Evolutionary conservation across 1,140 invertebrate species (phyloP).

Genomic region (Ceratoteleas bidentatus): DNA sequence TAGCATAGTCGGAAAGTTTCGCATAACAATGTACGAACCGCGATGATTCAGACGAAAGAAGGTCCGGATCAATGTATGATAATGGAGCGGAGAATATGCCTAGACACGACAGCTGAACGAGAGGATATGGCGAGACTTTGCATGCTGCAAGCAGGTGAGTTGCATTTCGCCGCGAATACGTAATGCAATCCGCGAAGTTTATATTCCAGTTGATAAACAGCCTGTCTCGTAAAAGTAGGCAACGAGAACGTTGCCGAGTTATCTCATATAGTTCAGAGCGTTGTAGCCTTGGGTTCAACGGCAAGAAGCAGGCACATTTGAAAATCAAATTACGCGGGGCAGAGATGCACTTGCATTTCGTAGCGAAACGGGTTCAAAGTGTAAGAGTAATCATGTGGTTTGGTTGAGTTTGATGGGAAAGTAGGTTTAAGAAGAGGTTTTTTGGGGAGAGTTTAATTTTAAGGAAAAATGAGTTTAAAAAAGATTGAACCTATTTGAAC

Average conservation of each 20-base stretch:
- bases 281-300: conserved; percentile 18
- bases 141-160: conserved; percentile 37
- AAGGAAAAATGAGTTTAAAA: too few species aligned
- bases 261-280: conserved; percentile 26
- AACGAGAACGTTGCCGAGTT: conserved; percentile 36
- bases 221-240: conserved; percentile 56
- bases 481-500: too few species aligned
- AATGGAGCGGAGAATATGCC: conserved; percentile 24
- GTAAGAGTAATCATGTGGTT: too few species aligned
- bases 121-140: conserved; percentile 23
- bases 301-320: conserved; percentile 18
- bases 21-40: conserved; percentile 26
- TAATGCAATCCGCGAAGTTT: conserved; percentile 56
- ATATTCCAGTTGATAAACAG: conserved; percentile 57
- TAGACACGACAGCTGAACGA: conserved; percentile 41
- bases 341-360: too few species aligned
- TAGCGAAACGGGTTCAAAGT: too few species aligned
- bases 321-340: conserved; percentile 14
- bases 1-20: conserved; percentile 21
- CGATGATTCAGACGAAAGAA: conserved; percentile 32
- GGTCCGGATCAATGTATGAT: conserved; percentile 36
- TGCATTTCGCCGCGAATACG: conserved; percentile 42
- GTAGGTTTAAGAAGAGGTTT: too few species aligned
- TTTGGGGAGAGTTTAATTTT: too few species aligned
- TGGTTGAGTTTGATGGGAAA: too few species aligned